Conservation (phyloP, 2,888 invertebrate species). For the Melikaiella ostensackeni region DNA sequence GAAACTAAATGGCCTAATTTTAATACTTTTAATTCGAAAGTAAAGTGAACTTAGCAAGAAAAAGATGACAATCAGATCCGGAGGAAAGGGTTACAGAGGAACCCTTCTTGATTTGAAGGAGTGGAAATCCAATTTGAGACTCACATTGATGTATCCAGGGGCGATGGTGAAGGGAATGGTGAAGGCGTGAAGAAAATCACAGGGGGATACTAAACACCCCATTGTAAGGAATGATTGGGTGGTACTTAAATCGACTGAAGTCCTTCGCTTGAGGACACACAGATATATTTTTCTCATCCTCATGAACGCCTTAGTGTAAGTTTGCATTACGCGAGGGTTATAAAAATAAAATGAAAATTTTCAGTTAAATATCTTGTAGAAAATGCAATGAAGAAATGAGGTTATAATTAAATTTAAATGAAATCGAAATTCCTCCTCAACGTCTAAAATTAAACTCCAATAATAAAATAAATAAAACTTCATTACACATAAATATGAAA, state of each 20-base stretch:
- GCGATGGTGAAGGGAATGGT: conserved; percentile 27
- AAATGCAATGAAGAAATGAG: too few species aligned
- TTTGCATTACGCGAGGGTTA: background rate
- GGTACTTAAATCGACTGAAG: conserved; percentile 57
- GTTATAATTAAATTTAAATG: too few species aligned
- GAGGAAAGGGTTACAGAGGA: conserved; percentile 42
- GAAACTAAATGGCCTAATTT: background rate
- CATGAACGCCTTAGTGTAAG: background rate
- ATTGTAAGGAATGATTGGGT: conserved; percentile 61
- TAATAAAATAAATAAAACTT: too few species aligned
- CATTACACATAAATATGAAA: too few species aligned
- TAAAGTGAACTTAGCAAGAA: conserved; percentile 9
- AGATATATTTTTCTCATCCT: conserved; percentile 12
- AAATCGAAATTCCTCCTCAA: too few species aligned
- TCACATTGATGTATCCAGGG: conserved; percentile 41
- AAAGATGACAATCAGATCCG: conserved; percentile 39
- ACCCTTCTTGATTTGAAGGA: conserved; percentile 61
- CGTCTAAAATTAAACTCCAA: too few species aligned
- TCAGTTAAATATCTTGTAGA: too few species aligned
- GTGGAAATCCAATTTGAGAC: conserved; percentile 67
- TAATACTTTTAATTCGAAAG: conserved; percentile 33
- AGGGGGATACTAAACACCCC: conserved; percentile 62
- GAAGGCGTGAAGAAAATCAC: conserved; percentile 42
- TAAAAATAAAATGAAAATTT: background rate
- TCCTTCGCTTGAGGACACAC: conserved; percentile 15